Conservation (phyloP, 2,113 vertebrate genomes). For the Erinaceus europaeus region DNA sequence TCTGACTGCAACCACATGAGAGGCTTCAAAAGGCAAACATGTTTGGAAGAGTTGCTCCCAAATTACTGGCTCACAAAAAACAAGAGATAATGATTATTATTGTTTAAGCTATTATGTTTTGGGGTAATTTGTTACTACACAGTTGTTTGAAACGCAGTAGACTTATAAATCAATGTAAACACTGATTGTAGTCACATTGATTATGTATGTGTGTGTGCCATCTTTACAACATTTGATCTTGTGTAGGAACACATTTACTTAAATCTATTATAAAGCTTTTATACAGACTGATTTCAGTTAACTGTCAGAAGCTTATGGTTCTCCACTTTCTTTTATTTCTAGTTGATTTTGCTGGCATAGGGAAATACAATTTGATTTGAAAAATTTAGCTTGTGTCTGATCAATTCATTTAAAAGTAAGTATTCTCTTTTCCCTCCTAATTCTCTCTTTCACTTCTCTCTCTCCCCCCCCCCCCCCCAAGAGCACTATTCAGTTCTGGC, state of each 20-base stretch:
- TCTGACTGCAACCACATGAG: neutral
- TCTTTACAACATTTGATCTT: neutral
- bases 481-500: too few species aligned
- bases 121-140: neutral
- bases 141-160: neutral
- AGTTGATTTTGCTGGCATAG: neutral
- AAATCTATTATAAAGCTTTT: too few species aligned
- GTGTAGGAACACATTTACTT: neutral
- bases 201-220: neutral
- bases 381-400: neutral
- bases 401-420: neutral
- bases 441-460: neutral
- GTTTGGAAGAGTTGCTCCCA: neutral
- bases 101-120: neutral
- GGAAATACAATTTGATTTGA: constrained; percentile 5
- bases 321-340: too few species aligned
- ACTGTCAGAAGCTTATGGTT: too few species aligned
- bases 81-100: neutral
- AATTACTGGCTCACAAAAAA: neutral
- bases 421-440: neutral
- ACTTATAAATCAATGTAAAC: neutral
- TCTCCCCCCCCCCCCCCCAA: too few species aligned
- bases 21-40: neutral
- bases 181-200: too few species aligned
- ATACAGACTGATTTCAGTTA: too few species aligned